Base-by-base conservation (phyloP, 1,140 invertebrate genomes). In the Branchinecta lindahli region DNA sequence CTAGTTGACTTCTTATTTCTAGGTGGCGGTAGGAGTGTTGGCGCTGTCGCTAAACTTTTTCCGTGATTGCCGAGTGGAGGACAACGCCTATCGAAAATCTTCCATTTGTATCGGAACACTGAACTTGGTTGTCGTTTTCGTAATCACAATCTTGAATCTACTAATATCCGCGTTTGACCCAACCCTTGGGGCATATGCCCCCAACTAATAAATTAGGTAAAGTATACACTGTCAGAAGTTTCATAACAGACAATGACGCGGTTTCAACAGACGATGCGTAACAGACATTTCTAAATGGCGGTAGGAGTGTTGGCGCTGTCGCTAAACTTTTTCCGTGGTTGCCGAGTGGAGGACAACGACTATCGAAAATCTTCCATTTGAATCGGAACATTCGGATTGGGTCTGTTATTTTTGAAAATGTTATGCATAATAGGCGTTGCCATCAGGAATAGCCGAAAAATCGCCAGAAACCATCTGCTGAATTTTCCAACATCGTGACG, bases 131-230 rank as follows among this genome's bases (percentile, higher is more conserved):
- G 80, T 83, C 15, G 85, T 88, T 3, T 88, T 90, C 76, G 76
- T 86, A 71, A 86, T 91, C 45, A 88, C 88, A 5, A 83, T 85
- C 44, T 79, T 90, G 46, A 92, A 92, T 79, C 79, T 92, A 4
- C 79, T 92, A 21, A 88, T 92, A 70, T 85, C 87, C 45, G 85
- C 87, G 33, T 91, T 92, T 76, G 88, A 90, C 77, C 85, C 86
- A 45, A 46, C 74, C 72, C 66, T 69, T 68, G 70, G 47, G 9
- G 44, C 46, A 10, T 15, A 52, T 45, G 8, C 9, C 45, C 45
- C 21, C 6, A 68, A 46, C 21, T n/a, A 45, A 12, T 45, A n/a
- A 46, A 20, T 44, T 44, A 68, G 18, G 68, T 46, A 46, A 45
- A 46, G 0, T 5, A 18, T n/a, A n/a, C n/a, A n/a, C n/a, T n/a